Conservation (phyloP, 2,113 vertebrate genomes). For the Cnemophilus loriae region DNA sequence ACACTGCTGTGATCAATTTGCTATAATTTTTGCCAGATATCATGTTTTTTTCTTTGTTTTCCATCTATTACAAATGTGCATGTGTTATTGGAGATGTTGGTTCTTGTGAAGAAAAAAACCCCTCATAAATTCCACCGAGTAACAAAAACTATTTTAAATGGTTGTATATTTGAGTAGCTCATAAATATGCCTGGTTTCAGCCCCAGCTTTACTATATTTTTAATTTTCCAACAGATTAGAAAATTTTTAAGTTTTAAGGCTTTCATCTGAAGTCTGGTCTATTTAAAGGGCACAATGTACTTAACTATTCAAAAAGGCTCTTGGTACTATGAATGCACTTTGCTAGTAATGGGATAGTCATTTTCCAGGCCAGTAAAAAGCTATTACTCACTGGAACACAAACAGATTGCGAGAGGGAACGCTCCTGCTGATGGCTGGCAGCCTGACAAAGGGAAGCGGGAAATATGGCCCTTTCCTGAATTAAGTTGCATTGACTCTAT, state of each 20-base stretch:
- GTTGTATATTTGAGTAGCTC: neutral
- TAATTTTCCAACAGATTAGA: constrained; percentile 9
- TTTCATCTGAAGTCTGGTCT: neutral
- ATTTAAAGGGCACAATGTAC: neutral
- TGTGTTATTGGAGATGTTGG: neutral
- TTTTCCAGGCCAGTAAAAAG: constrained; percentile 54
- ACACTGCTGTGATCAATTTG: neutral
- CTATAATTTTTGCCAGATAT: neutral
- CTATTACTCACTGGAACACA: constrained; percentile 40
- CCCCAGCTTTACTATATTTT: constrained; percentile 12
- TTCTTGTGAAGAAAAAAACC: neutral
- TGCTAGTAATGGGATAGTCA: constrained; percentile 15
- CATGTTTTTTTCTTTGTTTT: neutral
- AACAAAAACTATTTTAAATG: constrained; percentile 21
- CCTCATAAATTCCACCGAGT: neutral
- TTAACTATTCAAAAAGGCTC: constrained; percentile 48
- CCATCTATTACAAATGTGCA: neutral
- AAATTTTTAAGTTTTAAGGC: neutral
- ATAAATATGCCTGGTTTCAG: constrained; percentile 14
- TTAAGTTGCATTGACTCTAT: neutral
- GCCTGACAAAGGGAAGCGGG: neutral
- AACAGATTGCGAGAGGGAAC: constrained; percentile 16
- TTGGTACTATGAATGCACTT: constrained; percentile 19
- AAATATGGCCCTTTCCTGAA: constrained; percentile 3
- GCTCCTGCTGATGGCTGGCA: neutral